phyloP scores from a whole-genome alignment of 2,797 vertebrate genomes.

The Spea hammondii region DNA sequence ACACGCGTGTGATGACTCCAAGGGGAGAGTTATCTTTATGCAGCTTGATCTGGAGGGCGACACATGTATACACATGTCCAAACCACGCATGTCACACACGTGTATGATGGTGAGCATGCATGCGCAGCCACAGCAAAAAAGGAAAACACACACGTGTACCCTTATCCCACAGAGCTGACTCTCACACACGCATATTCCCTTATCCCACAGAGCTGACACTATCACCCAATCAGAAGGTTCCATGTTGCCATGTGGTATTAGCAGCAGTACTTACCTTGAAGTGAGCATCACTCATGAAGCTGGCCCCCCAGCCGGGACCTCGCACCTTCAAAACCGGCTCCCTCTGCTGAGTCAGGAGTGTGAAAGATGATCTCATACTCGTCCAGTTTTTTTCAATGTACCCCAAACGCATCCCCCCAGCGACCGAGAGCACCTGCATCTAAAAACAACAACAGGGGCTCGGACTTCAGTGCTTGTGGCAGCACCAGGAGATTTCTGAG shows the following conservation, averaged over 20 bases:
- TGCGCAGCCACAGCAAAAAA: too few species aligned
- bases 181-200: too few species aligned
- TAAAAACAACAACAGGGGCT: slow-evolving; percentile 42
- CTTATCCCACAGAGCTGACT: too few species aligned
- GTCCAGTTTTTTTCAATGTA: slow-evolving; percentile 75
- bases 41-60: neutral
- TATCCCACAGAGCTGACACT: too few species aligned
- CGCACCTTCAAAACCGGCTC: slow-evolving; percentile 70
- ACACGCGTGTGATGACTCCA: neutral
- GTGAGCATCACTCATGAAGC: slow-evolving; percentile 27
- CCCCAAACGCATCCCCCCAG: slow-evolving; percentile 69
- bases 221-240: too few species aligned
- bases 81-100: too few species aligned
- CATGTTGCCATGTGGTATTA: too few species aligned
- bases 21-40: neutral
- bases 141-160: too few species aligned
- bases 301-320: slow-evolving; percentile 69
- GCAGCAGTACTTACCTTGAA: neutral
- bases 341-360: slow-evolving; percentile 69
- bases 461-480: too few species aligned
- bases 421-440: slow-evolving; percentile 76
- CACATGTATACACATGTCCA: too few species aligned
- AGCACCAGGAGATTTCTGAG: too few species aligned
- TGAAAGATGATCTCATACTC: slow-evolving; percentile 69
- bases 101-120: too few species aligned